A percentile compares a stretch with the other conserved stretches of the same genome.
These are phyloP conservation scores for Lagria hirta DNA, from an alignment of 2,888 invertebrate genomes.

Conservation along the genomic window DNA sequence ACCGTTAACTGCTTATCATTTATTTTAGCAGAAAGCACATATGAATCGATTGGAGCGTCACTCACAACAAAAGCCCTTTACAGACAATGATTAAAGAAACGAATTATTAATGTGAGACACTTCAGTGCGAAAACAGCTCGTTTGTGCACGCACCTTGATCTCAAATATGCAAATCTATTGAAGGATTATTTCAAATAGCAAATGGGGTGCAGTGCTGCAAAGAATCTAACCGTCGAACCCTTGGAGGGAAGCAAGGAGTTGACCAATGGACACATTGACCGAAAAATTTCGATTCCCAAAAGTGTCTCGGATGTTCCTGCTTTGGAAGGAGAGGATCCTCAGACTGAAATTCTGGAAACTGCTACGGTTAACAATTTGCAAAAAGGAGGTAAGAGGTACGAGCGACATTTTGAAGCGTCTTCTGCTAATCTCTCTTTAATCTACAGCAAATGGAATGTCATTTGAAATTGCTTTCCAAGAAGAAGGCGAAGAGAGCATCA, in stretches of 20 bases:
- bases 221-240: slow-evolving; percentile 48
- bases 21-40: slow-evolving; percentile 30
- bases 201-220: slow-evolving; percentile 51
- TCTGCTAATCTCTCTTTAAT: neutral
- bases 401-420: slow-evolving; percentile 1
- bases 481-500: slow-evolving; percentile 50
- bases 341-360: slow-evolving; percentile 43
- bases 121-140: slow-evolving; percentile 4
- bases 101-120: slow-evolving; percentile 20
- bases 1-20: slow-evolving; percentile 23
- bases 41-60: slow-evolving; percentile 29
- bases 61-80: slow-evolving; percentile 31
- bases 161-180: slow-evolving; percentile 20
- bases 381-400: slow-evolving; percentile 46
- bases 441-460: slow-evolving; percentile 47
- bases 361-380: slow-evolving; percentile 46
- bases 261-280: slow-evolving; percentile 30
- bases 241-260: slow-evolving; percentile 39
- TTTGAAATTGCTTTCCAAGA: slow-evolving; percentile 50
- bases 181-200: slow-evolving; percentile 26
- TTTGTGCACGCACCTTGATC: no score
- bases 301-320: slow-evolving; percentile 41
- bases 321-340: slow-evolving; percentile 46
- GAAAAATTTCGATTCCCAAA: slow-evolving; percentile 39
- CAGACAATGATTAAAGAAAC: slow-evolving; percentile 26